These are phyloP conservation scores for Panthera tigris DNA, from an alignment of 2,113 vertebrate genomes.

Conservation along the genomic window DNA sequence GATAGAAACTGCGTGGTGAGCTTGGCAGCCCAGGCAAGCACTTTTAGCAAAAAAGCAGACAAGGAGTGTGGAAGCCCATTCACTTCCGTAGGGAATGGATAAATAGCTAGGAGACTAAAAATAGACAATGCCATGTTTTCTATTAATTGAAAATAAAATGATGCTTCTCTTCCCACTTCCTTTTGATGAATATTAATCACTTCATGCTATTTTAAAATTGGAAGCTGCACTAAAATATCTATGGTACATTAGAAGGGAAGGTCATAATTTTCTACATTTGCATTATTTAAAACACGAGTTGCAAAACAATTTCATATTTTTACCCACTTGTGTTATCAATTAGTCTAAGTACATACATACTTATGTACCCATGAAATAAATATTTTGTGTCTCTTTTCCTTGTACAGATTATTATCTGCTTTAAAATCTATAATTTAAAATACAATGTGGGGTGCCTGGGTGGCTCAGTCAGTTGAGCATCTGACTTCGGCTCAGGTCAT, in stretches of 20 bases:
- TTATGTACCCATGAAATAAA: neutral
- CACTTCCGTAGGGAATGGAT: conserved; percentile 69
- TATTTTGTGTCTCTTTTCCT: neutral
- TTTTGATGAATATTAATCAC: conserved; percentile 64
- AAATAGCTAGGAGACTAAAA: conserved; percentile 75
- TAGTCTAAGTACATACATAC: neutral
- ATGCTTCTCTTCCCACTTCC: conserved; percentile 57
- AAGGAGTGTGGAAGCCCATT: conserved; percentile 62
- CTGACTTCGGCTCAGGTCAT: no score
- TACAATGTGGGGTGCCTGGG: neutral
- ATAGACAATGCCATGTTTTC: conserved; percentile 70
- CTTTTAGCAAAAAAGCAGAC: conserved; percentile 73
- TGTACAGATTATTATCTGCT: neutral
- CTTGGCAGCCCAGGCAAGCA: conserved; percentile 73
- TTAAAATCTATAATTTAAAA: neutral
- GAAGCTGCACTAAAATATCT: neutral
- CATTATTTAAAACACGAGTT: conserved; percentile 50
- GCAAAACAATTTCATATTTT: conserved; percentile 6
- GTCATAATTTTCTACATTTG: conserved; percentile 40
- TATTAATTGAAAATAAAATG: conserved; percentile 64
- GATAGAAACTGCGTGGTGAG: conserved; percentile 67
- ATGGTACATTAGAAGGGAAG: neutral
- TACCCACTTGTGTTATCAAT: neutral
- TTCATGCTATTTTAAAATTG: conserved; percentile 62
- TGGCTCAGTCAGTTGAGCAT: no score